A percentile compares a stretch with the other conserved stretches of the same genome.
Conservation (phyloP, 1,140 invertebrate genomes). For the Diuraphis noxia region DNA sequence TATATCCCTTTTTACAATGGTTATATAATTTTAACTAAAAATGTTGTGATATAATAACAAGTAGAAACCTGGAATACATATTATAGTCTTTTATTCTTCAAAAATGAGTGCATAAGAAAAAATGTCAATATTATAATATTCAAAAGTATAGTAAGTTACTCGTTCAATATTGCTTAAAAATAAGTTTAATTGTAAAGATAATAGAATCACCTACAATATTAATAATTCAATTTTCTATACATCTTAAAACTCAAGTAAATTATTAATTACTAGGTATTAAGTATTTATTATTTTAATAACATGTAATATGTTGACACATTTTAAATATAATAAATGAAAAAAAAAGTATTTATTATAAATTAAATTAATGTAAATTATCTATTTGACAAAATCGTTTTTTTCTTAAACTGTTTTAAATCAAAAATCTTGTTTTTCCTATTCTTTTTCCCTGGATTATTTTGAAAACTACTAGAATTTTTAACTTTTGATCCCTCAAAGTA, state of each 20-base stretch:
- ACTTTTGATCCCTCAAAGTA: not conserved
- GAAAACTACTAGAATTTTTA: not conserved
- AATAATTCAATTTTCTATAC: not conserved
- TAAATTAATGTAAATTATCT: not conserved
- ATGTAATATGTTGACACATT: too few relatives aligned
- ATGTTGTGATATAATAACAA: not conserved
- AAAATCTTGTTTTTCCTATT: not conserved
- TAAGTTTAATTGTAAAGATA: not conserved
- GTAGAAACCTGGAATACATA: not conserved
- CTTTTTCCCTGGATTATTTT: not conserved
- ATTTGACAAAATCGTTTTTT: not conserved
- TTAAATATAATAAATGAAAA: too few relatives aligned
- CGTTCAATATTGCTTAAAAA: not conserved
- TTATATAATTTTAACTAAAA: not conserved
- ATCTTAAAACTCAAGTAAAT: not conserved
- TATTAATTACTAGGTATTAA: too few relatives aligned
- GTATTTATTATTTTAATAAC: too few relatives aligned
- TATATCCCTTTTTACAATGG: not conserved
- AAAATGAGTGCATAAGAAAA: not conserved
- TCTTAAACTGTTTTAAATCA: not conserved
- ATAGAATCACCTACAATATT: not conserved
- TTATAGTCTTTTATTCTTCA: not conserved
- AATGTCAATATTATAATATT: not conserved
- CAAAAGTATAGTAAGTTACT: too few relatives aligned
- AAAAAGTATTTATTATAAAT: not conserved